Conservation (phyloP, 2,797 vertebrate genomes). For the Spondyliosoma cantharus region DNA sequence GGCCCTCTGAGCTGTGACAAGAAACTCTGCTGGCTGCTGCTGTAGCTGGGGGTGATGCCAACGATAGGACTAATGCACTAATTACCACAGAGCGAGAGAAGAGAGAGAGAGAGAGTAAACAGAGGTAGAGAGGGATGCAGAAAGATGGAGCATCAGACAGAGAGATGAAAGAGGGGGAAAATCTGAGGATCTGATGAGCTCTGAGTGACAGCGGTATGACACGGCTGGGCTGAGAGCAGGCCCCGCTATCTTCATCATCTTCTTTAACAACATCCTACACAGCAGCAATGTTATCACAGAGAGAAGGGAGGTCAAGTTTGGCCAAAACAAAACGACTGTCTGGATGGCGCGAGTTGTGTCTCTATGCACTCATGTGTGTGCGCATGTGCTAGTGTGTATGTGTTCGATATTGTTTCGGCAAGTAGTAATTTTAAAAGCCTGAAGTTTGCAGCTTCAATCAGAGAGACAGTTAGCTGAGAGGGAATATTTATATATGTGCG, state of each 20-base stretch:
- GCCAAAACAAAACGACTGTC: background rate
- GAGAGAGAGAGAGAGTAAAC: slow-evolving; percentile 70
- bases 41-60: slow-evolving; percentile 86
- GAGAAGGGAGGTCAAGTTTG: background rate
- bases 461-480: background rate
- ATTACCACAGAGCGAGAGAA: slow-evolving; percentile 84
- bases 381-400: slow-evolving; percentile 7
- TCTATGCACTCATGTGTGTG: background rate
- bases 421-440: background rate
- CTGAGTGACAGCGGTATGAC: slow-evolving; percentile 85
- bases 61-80: slow-evolving; percentile 90
- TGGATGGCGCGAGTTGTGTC: background rate
- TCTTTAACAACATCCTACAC: slow-evolving; percentile 38
- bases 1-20: slow-evolving; percentile 89
- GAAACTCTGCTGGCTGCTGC: slow-evolving; percentile 89
- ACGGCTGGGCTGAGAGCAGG: slow-evolving; percentile 67
- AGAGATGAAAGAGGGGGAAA: slow-evolving; percentile 24
- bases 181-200: slow-evolving; percentile 58
- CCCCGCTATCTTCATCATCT: slow-evolving; percentile 40
- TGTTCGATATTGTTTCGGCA: background rate
- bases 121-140: slow-evolving; percentile 62
- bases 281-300: slow-evolving; percentile 18
- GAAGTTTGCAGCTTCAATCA: slow-evolving; percentile 22
- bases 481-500: background rate
- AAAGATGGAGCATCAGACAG: slow-evolving; percentile 45